Evolutionary conservation across 2,888 invertebrate species (phyloP).

Genomic region (Ischnura elegans): DNA sequence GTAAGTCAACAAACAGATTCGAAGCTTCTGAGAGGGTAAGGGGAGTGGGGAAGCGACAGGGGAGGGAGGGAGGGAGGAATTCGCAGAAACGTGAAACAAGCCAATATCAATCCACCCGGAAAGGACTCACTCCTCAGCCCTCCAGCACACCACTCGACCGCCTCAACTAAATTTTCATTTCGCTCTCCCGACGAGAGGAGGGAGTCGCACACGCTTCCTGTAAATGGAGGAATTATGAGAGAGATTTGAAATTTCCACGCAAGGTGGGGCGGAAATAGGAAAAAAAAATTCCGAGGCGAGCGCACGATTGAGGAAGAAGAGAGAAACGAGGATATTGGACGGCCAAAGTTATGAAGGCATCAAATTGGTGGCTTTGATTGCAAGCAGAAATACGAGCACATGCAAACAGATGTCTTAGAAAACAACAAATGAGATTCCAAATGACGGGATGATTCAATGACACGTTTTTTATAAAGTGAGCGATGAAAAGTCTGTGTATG

Average conservation of each 20-base stretch:
- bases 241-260: neutral
- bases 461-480: no score
- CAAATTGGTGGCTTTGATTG: no score
- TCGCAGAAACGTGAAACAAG: neutral
- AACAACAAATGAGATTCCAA: no score
- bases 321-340: no score
- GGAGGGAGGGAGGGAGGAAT: neutral
- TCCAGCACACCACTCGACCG: no score
- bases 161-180: neutral
- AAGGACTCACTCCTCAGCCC: neutral
- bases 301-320: no score
- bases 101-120: neutral
- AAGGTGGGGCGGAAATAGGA: neutral
- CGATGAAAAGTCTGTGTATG: no score
- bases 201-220: neutral
- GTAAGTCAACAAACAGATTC: neutral
- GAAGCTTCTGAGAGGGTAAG: neutral
- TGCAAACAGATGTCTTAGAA: no score
- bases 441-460: no score
- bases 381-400: no score
- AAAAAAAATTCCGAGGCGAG: no score
- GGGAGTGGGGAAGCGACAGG: neutral
- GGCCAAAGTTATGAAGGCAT: no score
- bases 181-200: neutral
- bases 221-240: neutral